phyloP scores from a whole-genome alignment of 2,797 vertebrate species.

The Sebastes hubbsi region DNA sequence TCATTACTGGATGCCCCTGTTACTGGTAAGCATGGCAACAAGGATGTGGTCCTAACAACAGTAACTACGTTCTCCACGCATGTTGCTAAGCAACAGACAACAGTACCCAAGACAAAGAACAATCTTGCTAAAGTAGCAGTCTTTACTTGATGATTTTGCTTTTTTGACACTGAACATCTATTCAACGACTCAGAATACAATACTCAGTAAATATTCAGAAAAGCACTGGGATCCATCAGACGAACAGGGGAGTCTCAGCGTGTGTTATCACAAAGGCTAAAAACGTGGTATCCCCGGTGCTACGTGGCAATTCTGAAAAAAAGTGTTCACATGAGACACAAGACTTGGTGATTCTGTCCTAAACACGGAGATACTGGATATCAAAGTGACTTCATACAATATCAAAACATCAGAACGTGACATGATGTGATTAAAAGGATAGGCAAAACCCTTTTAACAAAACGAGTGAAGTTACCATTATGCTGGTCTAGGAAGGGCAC shows the following conservation, averaged over 20 bases:
- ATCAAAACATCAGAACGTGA: conserved; percentile 47
- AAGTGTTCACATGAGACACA: conserved; percentile 49
- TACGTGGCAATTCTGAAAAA: conserved; percentile 66
- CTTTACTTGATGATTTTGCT: conserved; percentile 55
- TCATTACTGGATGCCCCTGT: conserved; percentile 56
- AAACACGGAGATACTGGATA: conserved; percentile 57
- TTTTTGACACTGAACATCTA: conserved; percentile 82
- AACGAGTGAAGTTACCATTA: conserved; percentile 21
- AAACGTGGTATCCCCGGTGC: conserved; percentile 63
- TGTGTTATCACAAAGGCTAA: conserved; percentile 60
- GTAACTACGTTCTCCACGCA: conserved; percentile 66
- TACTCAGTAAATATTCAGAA: conserved; percentile 78
- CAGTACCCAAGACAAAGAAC: conserved; percentile 67
- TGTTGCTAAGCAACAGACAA: conserved; percentile 78
- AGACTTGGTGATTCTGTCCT: conserved; percentile 54
- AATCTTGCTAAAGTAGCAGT: conserved; percentile 62
- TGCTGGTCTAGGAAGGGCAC: conserved; percentile 50
- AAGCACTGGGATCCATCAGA: conserved; percentile 61
- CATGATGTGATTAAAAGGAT: conserved; percentile 23
- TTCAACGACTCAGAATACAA: conserved; percentile 79
- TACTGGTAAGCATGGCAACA: conserved; percentile 63
- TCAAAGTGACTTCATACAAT: conserved; percentile 62
- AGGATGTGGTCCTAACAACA: conserved; percentile 65
- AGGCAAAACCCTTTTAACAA: conserved; percentile 15
- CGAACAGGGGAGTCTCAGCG: conserved; percentile 46